phyloP scores from a whole-genome alignment of 2,113 vertebrate species.

The Poeciliopsis occidentalis region DNA sequence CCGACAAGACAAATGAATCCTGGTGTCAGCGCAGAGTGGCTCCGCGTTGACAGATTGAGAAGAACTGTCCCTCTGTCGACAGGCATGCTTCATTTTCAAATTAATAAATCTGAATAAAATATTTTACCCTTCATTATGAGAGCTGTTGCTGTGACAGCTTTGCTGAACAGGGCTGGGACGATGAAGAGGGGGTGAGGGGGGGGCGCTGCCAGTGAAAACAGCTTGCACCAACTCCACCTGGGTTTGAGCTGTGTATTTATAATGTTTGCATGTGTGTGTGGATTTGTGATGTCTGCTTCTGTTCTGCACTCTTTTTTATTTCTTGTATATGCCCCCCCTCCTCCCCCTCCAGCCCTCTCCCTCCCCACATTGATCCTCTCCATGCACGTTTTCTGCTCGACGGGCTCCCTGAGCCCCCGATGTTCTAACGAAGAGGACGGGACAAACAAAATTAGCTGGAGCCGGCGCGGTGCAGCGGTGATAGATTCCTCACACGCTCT shows the following conservation, averaged over 20 bases:
- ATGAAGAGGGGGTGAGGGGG: conserved; percentile 65
- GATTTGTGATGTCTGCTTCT: conserved; percentile 39
- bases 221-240: conserved; percentile 98
- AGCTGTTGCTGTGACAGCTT: conserved; percentile 94
- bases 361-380: conserved; percentile 42
- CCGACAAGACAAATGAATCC: conserved; percentile 99
- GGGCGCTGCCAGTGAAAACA: conserved; percentile 89
- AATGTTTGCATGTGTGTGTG: conserved; percentile 53
- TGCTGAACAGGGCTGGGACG: conserved; percentile 91
- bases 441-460: conserved; percentile 62
- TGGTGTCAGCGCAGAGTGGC: conserved; percentile 94
- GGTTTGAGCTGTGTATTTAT: conserved; percentile 82
- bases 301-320: conserved; percentile 35
- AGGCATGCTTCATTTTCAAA: conserved; percentile 99
- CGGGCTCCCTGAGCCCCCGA: conserved; percentile 47
- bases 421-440: conserved; percentile 57
- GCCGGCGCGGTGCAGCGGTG: conserved; percentile 40
- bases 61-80: conserved; percentile 99
- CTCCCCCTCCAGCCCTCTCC: too few relatives aligned
- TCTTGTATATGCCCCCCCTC: conserved; percentile 27
- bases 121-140: conserved; percentile 99
- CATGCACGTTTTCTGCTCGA: conserved; percentile 41
- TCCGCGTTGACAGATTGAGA: conserved; percentile 98
- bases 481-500: conserved; percentile 61
- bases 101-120: conserved; percentile 99